Conservation (phyloP, 2,797 vertebrate genomes). For the Phylloscopus collybita region DNA sequence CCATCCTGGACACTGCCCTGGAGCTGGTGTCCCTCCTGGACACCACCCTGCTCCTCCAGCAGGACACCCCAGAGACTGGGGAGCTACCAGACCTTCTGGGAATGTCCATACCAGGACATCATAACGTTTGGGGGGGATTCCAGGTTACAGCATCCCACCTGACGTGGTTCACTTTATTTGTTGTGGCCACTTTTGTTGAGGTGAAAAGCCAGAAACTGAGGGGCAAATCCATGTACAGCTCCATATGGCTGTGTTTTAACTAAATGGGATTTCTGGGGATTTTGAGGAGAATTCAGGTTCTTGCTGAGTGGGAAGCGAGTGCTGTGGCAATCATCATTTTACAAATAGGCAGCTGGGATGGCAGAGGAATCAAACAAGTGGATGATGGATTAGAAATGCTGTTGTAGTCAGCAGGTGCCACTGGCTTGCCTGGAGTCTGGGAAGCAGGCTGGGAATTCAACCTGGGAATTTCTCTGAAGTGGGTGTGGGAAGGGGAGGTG, state of each 20-base stretch:
- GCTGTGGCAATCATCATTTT: not conserved
- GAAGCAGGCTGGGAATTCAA: not conserved
- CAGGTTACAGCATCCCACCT: not conserved
- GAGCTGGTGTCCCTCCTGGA: not conserved
- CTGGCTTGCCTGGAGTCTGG: not conserved
- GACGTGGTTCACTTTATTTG: not conserved
- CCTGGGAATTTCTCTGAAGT: not conserved
- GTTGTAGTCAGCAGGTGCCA: not conserved
- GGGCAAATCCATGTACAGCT: rapidly evolving
- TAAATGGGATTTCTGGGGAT: not conserved
- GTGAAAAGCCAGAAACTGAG: not conserved
- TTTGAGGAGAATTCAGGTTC: not conserved
- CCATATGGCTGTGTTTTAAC: not conserved
- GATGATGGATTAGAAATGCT: not conserved
- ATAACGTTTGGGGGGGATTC: rapidly evolving
- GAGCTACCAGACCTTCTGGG: not conserved
- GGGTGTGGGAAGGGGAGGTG: not conserved
- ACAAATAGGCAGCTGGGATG: not conserved
- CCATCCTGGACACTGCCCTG: not conserved
- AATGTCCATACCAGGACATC: not conserved
- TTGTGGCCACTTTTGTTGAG: not conserved
- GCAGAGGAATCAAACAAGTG: not conserved
- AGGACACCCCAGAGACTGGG: not conserved
- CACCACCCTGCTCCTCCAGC: not conserved
- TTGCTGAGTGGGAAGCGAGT: not conserved